A percentile compares a stretch with the other conserved stretches of the same genome.
These are phyloP conservation scores for Carlito syrichta DNA, from an alignment of 2,113 vertebrate genomes.

Conservation along the genomic window DNA sequence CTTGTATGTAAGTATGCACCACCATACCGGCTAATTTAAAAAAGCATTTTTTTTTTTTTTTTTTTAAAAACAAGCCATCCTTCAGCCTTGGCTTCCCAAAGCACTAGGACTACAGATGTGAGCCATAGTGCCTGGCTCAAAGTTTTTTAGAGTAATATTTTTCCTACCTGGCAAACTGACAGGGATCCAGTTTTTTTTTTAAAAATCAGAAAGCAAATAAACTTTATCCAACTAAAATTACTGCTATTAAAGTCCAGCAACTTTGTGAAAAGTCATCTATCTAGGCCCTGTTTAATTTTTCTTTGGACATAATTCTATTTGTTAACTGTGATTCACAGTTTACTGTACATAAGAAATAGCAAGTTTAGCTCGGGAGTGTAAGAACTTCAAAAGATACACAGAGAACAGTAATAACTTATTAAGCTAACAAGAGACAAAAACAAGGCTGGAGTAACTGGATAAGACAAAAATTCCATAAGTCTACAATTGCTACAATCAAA, in stretches of 20 bases:
- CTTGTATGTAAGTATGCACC: too few relatives aligned
- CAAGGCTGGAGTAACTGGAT: neutral
- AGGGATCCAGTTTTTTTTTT: neutral
- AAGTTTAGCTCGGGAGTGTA: neutral
- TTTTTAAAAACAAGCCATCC: too few relatives aligned
- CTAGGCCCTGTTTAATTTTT: neutral
- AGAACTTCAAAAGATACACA: neutral
- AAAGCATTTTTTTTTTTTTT: too few relatives aligned
- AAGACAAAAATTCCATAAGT: slow-evolving; percentile 5
- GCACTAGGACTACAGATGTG: too few relatives aligned
- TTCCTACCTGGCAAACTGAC: neutral
- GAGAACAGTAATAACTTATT: neutral
- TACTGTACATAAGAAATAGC: neutral
- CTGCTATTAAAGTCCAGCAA: neutral
- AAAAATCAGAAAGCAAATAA: neutral
- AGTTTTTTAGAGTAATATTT: neutral
- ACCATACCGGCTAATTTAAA: too few relatives aligned
- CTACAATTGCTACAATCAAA: neutral
- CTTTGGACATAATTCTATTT: neutral
- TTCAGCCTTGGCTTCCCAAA: too few relatives aligned
- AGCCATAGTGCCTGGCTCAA: too few relatives aligned
- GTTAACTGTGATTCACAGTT: neutral
- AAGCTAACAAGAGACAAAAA: neutral
- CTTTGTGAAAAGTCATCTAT: slow-evolving; percentile 6
- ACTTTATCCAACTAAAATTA: slow-evolving; percentile 10